Percentiles rank a stretch among this genome's conserved stretches.
Evolutionary conservation across 2,888 invertebrate genomes (phyloP).

Genomic region (Epirrhoe alternata): DNA sequence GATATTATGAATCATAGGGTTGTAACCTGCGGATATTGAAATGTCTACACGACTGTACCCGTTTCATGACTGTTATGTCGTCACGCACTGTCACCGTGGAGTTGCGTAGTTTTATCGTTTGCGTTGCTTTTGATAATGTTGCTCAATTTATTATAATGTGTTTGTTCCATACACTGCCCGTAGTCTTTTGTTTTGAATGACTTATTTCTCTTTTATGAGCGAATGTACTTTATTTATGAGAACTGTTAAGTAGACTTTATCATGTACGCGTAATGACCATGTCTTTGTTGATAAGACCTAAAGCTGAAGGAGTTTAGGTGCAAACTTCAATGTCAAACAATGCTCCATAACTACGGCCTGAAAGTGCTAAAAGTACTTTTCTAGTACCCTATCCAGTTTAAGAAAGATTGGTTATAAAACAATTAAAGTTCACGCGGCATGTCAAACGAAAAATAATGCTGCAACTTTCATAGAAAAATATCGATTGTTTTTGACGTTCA

Average conservation of each 20-base stretch:
- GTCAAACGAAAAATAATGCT: constrained; percentile 21
- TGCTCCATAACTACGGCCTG: too few relatives aligned
- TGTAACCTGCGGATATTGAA: not conserved
- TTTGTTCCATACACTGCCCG: constrained; percentile 31
- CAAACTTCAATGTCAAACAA: too few relatives aligned
- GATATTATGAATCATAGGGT: too few relatives aligned
- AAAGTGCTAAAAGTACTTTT: too few relatives aligned
- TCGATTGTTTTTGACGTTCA: constrained; percentile 27
- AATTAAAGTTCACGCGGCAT: constrained; percentile 4
- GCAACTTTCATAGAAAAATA: constrained; percentile 29
- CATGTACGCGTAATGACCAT: too few relatives aligned
- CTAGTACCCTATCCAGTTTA: too few relatives aligned
- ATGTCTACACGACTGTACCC: constrained; percentile 34
- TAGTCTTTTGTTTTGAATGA: constrained; percentile 1
- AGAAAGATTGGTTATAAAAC: too few relatives aligned
- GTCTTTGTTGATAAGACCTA: too few relatives aligned
- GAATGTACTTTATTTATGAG: not conserved
- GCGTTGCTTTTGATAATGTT: constrained; percentile 39
- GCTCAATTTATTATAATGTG: constrained; percentile 44
- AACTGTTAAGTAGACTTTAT: too few relatives aligned
- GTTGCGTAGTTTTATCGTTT: constrained; percentile 52
- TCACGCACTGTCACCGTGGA: constrained; percentile 53
- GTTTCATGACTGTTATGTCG: constrained; percentile 55
- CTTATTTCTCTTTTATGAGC: not conserved
- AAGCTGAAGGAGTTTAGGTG: too few relatives aligned